These are phyloP conservation scores for Xestia ashworthii DNA, from an alignment of 2,888 invertebrate genomes.

Conservation along the genomic window DNA sequence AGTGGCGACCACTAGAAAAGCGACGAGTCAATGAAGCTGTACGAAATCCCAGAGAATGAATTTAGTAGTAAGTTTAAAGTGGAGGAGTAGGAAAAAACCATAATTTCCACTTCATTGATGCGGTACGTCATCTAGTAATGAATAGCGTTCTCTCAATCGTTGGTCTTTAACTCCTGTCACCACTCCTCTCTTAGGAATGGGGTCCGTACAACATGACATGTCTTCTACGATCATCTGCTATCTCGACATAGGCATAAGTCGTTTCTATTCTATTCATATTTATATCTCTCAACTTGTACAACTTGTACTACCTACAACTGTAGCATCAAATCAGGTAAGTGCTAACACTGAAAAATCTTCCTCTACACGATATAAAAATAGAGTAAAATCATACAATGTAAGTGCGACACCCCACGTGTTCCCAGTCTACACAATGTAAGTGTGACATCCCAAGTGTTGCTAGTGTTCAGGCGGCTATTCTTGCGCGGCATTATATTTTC, in stretches of 20 bases:
- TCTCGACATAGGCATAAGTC: background rate
- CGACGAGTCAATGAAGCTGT: no score
- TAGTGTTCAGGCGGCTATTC: slow-evolving; percentile 17
- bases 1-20: no score
- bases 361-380: slow-evolving; percentile 16
- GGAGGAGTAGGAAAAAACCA: no score
- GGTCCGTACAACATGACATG: background rate
- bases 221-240: no score
- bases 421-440: slow-evolving; percentile 4
- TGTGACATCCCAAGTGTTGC: slow-evolving; percentile 2
- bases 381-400: slow-evolving; percentile 14
- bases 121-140: background rate
- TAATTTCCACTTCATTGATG: no score
- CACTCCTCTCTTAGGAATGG: background rate
- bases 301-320: background rate
- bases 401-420: background rate
- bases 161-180: background rate
- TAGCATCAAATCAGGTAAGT: background rate
- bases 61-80: no score
- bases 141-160: background rate
- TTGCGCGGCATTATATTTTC: slow-evolving; percentile 59
- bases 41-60: no score
- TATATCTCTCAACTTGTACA: background rate
- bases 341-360: slow-evolving; percentile 25
- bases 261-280: background rate